A percentile compares a stretch with the other conserved stretches of the same genome.
Evolutionary conservation across 2,113 vertebrate species (phyloP).

Genomic region (Onychostoma macrolepis): DNA sequence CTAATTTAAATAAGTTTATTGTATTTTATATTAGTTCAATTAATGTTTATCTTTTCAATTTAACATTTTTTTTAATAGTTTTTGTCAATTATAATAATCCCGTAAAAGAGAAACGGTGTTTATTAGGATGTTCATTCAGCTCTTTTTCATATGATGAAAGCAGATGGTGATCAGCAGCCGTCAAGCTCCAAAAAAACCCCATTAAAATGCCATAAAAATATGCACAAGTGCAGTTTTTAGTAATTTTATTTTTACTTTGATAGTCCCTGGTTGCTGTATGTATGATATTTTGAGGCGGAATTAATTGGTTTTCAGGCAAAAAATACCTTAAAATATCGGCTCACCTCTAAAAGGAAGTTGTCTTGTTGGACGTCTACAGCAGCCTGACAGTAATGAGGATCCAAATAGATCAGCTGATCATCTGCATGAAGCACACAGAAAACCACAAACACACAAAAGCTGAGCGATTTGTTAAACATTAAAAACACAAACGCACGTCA

Average conservation of each 20-base stretch:
- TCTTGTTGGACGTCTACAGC: slow-evolving; percentile 78
- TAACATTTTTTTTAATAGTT: background rate
- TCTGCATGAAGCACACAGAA: slow-evolving; percentile 69
- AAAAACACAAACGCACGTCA: background rate
- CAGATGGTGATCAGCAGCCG: too few species aligned
- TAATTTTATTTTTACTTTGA: background rate
- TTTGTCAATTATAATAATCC: background rate
- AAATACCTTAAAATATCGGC: background rate
- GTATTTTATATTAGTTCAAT: background rate
- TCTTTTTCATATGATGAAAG: too few species aligned
- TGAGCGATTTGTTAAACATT: background rate
- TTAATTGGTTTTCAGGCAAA: background rate
- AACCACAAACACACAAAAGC: background rate
- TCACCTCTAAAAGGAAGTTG: slow-evolving; percentile 84
- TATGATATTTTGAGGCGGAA: background rate
- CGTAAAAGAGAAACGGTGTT: background rate
- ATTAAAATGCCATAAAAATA: background rate
- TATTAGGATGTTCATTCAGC: too few species aligned
- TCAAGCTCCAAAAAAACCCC: too few species aligned
- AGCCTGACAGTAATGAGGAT: slow-evolving; percentile 91
- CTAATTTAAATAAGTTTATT: background rate
- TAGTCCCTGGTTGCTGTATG: too few species aligned
- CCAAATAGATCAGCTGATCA: slow-evolving; percentile 87
- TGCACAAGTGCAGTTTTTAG: background rate
- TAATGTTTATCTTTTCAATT: too few species aligned